A percentile compares a stretch with the other conserved stretches of the same genome.
Evolutionary conservation across 2,797 vertebrate species (phyloP).

Genomic region (Euthynnus affinis): DNA sequence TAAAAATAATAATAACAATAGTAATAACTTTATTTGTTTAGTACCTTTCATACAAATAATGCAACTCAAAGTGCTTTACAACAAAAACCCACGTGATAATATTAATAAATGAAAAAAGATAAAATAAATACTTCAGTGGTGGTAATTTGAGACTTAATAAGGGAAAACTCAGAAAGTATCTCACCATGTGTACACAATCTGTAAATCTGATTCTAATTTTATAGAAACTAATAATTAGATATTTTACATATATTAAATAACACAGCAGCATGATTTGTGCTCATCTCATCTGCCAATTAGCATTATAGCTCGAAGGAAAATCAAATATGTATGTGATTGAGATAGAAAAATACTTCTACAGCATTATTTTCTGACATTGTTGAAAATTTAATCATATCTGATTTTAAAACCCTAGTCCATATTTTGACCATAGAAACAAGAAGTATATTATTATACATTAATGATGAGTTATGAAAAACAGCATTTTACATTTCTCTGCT

Average conservation of each 20-base stretch:
- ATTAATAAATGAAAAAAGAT: no score
- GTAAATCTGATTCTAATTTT: constrained; percentile 29
- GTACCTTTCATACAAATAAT: no score
- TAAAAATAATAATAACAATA: constrained; percentile 1
- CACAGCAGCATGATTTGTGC: constrained; percentile 20
- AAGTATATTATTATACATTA: background rate
- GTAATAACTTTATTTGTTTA: no score
- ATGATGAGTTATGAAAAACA: background rate
- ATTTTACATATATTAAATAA: constrained; percentile 46
- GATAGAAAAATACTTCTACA: background rate
- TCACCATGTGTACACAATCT: no score
- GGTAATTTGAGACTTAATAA: no score
- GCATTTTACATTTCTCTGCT: background rate
- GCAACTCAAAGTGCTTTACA: no score
- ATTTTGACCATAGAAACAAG: background rate
- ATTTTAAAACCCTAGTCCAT: background rate
- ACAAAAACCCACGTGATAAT: no score
- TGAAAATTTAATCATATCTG: constrained; percentile 1
- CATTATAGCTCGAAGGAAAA: constrained; percentile 33
- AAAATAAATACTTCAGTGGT: no score
- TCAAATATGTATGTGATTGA: constrained; percentile 22
- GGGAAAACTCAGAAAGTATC: no score
- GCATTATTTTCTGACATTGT: background rate
- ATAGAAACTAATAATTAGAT: constrained; percentile 56
- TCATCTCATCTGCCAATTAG: constrained; percentile 51